Conservation (phyloP, 1,140 invertebrate species). For the Oreohelix idahoensis region DNA sequence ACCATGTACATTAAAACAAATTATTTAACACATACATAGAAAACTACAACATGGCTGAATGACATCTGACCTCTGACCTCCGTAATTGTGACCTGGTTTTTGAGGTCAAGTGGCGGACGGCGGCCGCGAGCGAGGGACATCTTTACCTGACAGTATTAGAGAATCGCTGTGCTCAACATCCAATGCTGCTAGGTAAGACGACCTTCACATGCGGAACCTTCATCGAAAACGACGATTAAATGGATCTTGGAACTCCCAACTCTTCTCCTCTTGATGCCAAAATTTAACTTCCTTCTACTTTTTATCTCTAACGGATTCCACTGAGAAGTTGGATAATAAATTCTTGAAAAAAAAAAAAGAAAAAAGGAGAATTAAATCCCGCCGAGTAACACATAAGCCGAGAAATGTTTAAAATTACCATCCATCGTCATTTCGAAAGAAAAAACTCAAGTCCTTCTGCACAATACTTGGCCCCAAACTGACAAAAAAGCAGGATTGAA, state of each 20-base stretch:
- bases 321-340: no score
- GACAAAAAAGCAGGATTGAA: background rate
- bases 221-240: slow-evolving; percentile 16
- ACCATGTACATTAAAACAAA: background rate
- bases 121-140: slow-evolving; percentile 35
- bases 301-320: no score
- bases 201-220: slow-evolving; percentile 18
- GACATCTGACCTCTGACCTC: slow-evolving; percentile 37
- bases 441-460: background rate
- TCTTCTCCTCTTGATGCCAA: no score
- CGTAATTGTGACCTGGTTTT: slow-evolving; percentile 23
- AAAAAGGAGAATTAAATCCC: background rate
- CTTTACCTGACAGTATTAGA: slow-evolving; percentile 42
- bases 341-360: no score
- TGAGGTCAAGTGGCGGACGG: slow-evolving; percentile 35
- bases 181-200: slow-evolving; percentile 41
- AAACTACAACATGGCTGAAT: slow-evolving; percentile 22
- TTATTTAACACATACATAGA: background rate
- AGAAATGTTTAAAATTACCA: background rate
- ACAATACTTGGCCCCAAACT: slow-evolving; percentile 4
- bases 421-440: slow-evolving; percentile 28
- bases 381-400: no score
- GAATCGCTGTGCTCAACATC: slow-evolving; percentile 10
- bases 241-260: no score
- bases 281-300: no score